Evolutionary conservation across 2,113 vertebrate species (phyloP), one percentile per base, ranked within the genome.

Genomic region (Sialia sialis): DNA sequence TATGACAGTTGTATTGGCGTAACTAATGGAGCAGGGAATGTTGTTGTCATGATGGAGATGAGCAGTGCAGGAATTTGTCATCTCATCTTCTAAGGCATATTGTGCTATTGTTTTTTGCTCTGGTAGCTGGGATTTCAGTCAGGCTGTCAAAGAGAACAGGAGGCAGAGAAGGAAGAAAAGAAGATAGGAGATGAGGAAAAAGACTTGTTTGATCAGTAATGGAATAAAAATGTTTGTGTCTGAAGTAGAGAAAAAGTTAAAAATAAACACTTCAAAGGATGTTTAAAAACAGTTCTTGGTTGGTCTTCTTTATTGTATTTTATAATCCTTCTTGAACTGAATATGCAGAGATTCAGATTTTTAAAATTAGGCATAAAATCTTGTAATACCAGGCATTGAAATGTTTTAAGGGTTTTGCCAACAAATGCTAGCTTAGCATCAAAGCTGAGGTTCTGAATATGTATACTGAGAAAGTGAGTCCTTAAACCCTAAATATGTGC

Each of bases 1-100:
- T 87, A 7, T 76, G 67, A 83, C 84, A 91, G 63, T 60, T 91
- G 55, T 91, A 76, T 62, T 85, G 89, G 75, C 1, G 0, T 87
- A 87, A 91, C 70, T 91, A 95, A 87, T 90, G 63, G 85, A 94
- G 87, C 87, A 87, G 78, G 39, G 84, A 91, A 79, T 69, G 58
- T 52, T 87, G 55, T 56, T 94, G 93, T 75, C 74, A 12, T 49
- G 84, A 64, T 79, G 62, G 87, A 85, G 90, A 75, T 68, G 78
- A 90, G 67, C 54, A 73, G 73, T 0, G 3, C 64, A 75, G 64
- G 74, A 94, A 62, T 90, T 91, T 95, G 92, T 85, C 84, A 43
- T 64, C 41, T 82, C 62, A 68, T 5, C 81, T 91, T 39, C 70
- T 62, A 10, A 72, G 55, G 44, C 84, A 76, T 82, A 66, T 66